These are phyloP conservation scores for Caenorhabditis parvicauda DNA, from an alignment of 2,888 invertebrate genomes.

Conservation along the genomic window DNA sequence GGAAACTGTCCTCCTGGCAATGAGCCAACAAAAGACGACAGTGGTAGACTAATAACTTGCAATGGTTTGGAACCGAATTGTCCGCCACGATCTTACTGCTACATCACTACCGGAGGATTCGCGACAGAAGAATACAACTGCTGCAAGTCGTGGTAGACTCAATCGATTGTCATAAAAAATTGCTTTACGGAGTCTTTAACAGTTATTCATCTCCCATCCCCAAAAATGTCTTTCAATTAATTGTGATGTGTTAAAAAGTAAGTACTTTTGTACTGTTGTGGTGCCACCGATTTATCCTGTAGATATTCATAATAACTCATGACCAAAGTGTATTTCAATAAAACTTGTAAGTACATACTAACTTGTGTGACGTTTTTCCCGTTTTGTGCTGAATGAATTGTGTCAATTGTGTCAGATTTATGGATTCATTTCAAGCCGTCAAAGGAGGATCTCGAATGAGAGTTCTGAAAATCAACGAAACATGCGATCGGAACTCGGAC, in stretches of 20 bases:
- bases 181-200: no score
- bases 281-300: no score
- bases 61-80: conserved; percentile 61
- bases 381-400: no score
- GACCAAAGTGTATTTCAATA: conserved; percentile 10
- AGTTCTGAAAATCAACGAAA: conserved; percentile 38
- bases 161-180: conserved; percentile 1
- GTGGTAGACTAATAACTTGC: conserved; percentile 50
- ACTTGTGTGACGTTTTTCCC: no score
- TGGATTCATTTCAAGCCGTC: no score
- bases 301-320: no score
- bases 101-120: conserved; percentile 58
- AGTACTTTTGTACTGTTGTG: no score
- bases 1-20: conserved; percentile 60
- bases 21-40: conserved; percentile 46
- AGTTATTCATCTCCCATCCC: no score
- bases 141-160: conserved; percentile 52
- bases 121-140: conserved; percentile 61
- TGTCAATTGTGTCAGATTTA: no score
- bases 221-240: not conserved
- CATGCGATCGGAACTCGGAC: conserved; percentile 33
- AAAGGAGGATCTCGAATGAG: conserved; percentile 18
- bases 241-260: no score
- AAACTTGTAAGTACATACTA: not conserved
- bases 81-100: conserved; percentile 61